Conservation (phyloP, 2,888 invertebrate genomes). For the Apamea monoglypha region DNA sequence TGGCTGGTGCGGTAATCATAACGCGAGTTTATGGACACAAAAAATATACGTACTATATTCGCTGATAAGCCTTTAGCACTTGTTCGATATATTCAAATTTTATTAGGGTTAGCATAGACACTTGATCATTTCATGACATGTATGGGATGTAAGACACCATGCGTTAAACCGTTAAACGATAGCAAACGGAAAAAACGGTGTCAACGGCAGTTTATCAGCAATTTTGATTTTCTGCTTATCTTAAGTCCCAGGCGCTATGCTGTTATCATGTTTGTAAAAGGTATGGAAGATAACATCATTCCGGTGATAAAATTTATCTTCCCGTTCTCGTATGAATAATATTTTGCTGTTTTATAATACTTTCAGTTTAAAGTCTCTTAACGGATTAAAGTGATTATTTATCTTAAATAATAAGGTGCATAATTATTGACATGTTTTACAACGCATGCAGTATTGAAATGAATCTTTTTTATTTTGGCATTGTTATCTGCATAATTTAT, state of each 20-base stretch:
- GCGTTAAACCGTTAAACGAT: conserved; percentile 53
- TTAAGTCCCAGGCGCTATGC: conserved; percentile 79
- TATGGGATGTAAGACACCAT: conserved; percentile 30
- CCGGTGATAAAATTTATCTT: conserved; percentile 79
- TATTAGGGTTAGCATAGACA: conserved; percentile 15
- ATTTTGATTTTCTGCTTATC: conserved; percentile 84
- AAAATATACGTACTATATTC: conserved; percentile 2
- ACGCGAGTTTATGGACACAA: neutral
- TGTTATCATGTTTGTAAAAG: conserved; percentile 86
- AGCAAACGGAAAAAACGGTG: conserved; percentile 76
- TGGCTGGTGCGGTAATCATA: neutral
- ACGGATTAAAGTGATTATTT: conserved; percentile 26
- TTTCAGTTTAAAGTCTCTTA: conserved; percentile 13
- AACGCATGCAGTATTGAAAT: neutral
- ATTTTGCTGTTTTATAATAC: conserved; percentile 57
- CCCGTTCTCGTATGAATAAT: conserved; percentile 71
- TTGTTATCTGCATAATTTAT: conserved; percentile 58
- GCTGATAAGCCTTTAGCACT: neutral
- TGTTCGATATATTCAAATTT: conserved; percentile 20
- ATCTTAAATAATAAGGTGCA: neutral
- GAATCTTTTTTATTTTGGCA: conserved; percentile 24
- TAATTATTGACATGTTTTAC: conserved; percentile 9
- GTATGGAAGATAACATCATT: conserved; percentile 84
- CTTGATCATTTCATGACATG: conserved; percentile 39
- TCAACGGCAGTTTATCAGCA: conserved; percentile 84